Conservation (phyloP, 2,888 invertebrate genomes). For the Acanthacorydalis orientalis region DNA sequence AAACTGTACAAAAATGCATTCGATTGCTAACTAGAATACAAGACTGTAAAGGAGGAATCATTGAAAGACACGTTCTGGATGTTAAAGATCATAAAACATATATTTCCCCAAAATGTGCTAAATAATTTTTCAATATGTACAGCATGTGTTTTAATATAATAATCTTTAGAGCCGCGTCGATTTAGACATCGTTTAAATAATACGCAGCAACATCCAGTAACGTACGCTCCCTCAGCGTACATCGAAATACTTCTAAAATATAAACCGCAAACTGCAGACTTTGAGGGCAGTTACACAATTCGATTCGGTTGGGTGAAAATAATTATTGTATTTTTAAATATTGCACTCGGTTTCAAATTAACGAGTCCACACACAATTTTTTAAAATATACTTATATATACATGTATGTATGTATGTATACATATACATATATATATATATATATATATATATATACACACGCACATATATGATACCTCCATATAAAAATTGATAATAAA, state of each 20-base stretch:
- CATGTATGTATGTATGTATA: not conserved
- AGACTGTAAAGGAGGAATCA: too few relatives aligned
- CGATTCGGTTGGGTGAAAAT: constrained; percentile 2
- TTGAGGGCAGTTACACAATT: constrained; percentile 3
- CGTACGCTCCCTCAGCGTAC: too few relatives aligned
- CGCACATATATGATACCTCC: not conserved
- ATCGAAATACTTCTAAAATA: not conserved
- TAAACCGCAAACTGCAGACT: constrained; percentile 3
- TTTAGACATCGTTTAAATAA: too few relatives aligned
- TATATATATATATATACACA: not conserved
- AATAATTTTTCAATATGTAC: too few relatives aligned
- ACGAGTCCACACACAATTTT: not conserved
- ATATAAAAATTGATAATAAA: constrained; percentile 2
- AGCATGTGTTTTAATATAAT: too few relatives aligned
- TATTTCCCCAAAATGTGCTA: too few relatives aligned
- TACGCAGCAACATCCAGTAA: too few relatives aligned
- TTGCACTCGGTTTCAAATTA: not conserved
- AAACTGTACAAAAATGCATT: too few relatives aligned
- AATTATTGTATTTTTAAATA: not conserved
- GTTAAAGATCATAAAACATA: too few relatives aligned
- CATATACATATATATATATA: not conserved
- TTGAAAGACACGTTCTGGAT: too few relatives aligned
- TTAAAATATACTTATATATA: not conserved
- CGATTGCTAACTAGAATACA: too few relatives aligned
- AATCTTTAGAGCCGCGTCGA: too few relatives aligned